Percentiles rank a stretch among this genome's conserved stretches.
These are phyloP conservation scores for Ailurus styani DNA, from an alignment of 2,113 vertebrate species.

Conservation along the genomic window DNA sequence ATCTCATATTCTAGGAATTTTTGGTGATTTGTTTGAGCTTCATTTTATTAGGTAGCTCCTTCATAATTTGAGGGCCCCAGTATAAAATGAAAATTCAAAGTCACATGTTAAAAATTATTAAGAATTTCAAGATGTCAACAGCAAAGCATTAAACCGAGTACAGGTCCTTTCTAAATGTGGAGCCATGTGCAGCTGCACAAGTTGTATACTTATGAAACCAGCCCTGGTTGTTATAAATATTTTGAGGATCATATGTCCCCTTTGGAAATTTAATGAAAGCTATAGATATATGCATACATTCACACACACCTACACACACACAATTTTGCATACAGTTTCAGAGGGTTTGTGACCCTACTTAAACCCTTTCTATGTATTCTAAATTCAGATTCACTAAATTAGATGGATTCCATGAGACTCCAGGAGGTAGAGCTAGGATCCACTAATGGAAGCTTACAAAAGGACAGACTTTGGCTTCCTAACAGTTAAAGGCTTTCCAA, in stretches of 20 bases:
- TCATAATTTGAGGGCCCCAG: neutral
- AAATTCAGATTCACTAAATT: conserved; percentile 10
- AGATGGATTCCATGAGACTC: neutral
- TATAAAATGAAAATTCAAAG: neutral
- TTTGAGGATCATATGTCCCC: neutral
- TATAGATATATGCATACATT: neutral
- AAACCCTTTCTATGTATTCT: neutral
- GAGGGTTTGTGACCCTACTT: neutral
- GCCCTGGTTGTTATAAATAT: neutral
- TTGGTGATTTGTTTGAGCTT: neutral
- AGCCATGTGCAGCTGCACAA: neutral
- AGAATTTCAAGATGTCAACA: conserved; percentile 16
- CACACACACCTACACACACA: neutral
- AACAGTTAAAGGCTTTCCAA: conserved; percentile 10
- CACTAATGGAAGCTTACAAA: neutral
- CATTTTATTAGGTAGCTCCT: neutral
- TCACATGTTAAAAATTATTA: neutral
- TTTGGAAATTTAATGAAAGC: conserved; percentile 16
- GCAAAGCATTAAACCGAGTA: neutral
- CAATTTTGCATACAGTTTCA: neutral
- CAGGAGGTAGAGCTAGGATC: neutral
- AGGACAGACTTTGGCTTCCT: conserved; percentile 4
- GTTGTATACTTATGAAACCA: neutral
- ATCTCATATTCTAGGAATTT: neutral
- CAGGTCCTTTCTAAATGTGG: neutral